Base-by-base conservation (phyloP, 2,888 invertebrate species). In the Caenorhabditis virilis region DNA sequence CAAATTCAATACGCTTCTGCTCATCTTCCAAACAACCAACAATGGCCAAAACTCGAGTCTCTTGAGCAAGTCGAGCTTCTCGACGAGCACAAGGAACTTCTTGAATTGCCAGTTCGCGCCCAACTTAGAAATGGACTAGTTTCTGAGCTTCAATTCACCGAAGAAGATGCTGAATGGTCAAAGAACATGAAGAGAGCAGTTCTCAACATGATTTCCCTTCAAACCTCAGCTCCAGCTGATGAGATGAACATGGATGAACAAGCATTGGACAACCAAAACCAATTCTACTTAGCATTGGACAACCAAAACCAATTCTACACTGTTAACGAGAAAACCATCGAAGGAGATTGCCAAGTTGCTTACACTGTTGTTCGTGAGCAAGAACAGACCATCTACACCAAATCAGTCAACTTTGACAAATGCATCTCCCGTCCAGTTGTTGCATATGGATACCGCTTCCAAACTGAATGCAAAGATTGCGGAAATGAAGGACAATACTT, bases 381-480 rank as follows among this genome's bases (percentile, higher is more conserved):
- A 30, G 57, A 49, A 35, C 41, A 56, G 20, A 60, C 62, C 43
- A 47, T 56, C 35, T 57, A 65, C 55, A 67, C 67, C 58, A 74
- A 74, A 51, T 62, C 84, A 30, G 78, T 84, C 67, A 83, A 86
- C 82, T 85, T 84, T 77, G 80, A 84, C 58, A 82, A 83, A 59
- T 85, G 85, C 78, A 60, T 57, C 53, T 64, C 78, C 49, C 79
- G 82, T 57, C 81, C 84, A 26, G 65, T 64, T 22, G 35, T 46
- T 39, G 23, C 45, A 22, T 71, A 74, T 50, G 66, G 61, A 46
- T 53, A 59, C 43, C 67, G 70, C 18, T 69, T 69, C 52, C 43
- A 43, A 51, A 60, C 62, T 50, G 63, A 69, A 36, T 64, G 69
- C 56, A 43, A 55, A 13, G 41, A 63, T 22, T 68, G 76, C 65